phyloP scores from a whole-genome alignment of 2,113 vertebrate genomes.

The Prinia subflava region DNA sequence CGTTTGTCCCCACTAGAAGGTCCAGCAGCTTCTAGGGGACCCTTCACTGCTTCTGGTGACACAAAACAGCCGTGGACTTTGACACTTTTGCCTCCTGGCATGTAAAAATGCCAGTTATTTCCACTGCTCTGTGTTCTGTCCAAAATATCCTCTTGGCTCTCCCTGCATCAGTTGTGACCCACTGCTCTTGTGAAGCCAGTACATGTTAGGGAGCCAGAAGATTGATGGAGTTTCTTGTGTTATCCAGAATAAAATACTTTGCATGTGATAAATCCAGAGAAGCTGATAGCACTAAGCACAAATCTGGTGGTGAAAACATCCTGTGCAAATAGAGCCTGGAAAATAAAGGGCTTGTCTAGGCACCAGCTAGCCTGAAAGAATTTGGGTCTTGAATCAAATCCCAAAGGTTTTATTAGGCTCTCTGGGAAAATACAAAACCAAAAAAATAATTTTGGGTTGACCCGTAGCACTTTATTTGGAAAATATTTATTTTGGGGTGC shows the following conservation, averaged over 20 bases:
- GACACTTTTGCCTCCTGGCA: not conserved
- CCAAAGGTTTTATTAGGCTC: not conserved
- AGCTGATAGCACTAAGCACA: not conserved
- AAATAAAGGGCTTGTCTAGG: not conserved
- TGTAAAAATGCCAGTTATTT: not conserved
- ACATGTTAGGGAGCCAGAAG: not conserved
- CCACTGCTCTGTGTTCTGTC: not conserved
- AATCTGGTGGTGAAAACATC: not conserved
- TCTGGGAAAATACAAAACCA: not conserved
- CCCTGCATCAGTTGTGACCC: not conserved
- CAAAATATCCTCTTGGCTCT: not conserved
- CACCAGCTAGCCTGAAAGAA: not conserved
- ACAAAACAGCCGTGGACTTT: not conserved
- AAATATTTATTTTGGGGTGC: not conserved
- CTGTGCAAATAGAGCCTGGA: not conserved
- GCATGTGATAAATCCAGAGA: not conserved
- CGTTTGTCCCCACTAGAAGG: not conserved
- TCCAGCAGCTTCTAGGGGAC: not conserved
- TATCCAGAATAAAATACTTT: not conserved
- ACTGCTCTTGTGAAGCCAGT: not conserved
- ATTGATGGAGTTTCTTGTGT: not conserved
- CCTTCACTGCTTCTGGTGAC: not conserved
- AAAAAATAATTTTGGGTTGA: not conserved
- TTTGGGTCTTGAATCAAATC: not conserved
- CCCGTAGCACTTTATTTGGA: not conserved